A percentile compares a stretch with the other conserved stretches of the same genome.
Conservation (phyloP, 2,888 invertebrate species). For the Mellilla xanthometata region DNA sequence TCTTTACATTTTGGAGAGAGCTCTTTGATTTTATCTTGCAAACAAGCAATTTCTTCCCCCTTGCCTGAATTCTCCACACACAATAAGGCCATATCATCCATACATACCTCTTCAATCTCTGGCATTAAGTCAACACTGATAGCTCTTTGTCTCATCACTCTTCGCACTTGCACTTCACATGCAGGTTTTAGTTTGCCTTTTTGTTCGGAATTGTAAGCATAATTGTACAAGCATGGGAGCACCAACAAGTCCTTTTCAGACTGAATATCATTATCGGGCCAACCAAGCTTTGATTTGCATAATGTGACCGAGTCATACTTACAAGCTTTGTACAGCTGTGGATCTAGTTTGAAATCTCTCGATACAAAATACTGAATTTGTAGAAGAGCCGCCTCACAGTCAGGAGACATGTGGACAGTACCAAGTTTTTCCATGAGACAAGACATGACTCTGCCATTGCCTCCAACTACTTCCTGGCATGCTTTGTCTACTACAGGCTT, state of each 20-base stretch:
- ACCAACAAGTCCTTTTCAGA: constrained; percentile 92
- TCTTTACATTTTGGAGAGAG: constrained; percentile 87
- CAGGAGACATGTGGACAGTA: constrained; percentile 90
- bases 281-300: constrained; percentile 90
- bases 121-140: constrained; percentile 96
- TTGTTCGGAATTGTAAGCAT: constrained; percentile 82
- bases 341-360: constrained; percentile 96
- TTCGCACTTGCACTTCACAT: constrained; percentile 90
- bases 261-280: constrained; percentile 87
- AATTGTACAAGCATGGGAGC: constrained; percentile 94
- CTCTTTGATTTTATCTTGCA: constrained; percentile 92
- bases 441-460: constrained; percentile 92
- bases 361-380: constrained; percentile 99
- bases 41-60: constrained; percentile 95
- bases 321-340: constrained; percentile 93
- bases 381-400: constrained; percentile 95
- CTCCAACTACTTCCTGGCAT: constrained; percentile 88
- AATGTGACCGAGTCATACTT: constrained; percentile 91
- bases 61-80: constrained; percentile 94
- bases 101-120: constrained; percentile 95
- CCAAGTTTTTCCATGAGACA: constrained; percentile 97
- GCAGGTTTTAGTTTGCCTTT: constrained; percentile 79
- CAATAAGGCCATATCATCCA: constrained; percentile 91
- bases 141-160: constrained; percentile 96
- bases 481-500: constrained; percentile 91